Conservation (phyloP, 2,113 vertebrate genomes). For the Corythornis cristatus region DNA sequence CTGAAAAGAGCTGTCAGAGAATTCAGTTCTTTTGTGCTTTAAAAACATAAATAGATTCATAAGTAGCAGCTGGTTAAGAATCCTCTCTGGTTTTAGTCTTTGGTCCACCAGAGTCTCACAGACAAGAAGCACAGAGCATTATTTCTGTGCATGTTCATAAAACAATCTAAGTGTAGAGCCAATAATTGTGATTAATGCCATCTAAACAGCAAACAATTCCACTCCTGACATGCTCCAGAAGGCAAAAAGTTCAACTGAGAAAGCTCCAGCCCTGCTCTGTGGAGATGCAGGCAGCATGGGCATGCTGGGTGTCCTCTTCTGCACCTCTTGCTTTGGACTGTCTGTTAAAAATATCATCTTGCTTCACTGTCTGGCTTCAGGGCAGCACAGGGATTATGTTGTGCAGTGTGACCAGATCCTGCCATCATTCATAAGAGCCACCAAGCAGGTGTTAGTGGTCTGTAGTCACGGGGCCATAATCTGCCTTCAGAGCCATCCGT, state of each 20-base stretch:
- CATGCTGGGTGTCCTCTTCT: not conserved
- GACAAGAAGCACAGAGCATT: not conserved
- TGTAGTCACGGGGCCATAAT: not conserved
- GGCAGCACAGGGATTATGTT: not conserved
- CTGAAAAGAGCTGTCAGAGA: not conserved
- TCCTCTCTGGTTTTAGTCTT: not conserved
- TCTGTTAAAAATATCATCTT: not conserved
- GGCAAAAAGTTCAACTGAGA: not conserved
- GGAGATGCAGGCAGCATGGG: not conserved
- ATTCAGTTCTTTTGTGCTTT: not conserved
- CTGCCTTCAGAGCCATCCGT: not conserved
- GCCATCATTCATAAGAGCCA: not conserved
- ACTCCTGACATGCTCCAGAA: not conserved
- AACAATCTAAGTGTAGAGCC: not conserved
- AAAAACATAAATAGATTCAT: not conserved
- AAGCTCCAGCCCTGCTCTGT: not conserved
- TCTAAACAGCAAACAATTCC: not conserved
- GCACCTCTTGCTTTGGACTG: not conserved
- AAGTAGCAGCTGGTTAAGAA: not conserved
- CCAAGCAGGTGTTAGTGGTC: not conserved
- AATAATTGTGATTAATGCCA: not conserved
- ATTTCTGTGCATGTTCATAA: not conserved
- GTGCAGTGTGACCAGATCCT: not conserved
- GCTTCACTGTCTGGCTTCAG: not conserved
- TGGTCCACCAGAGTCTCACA: not conserved